phyloP scores from a whole-genome alignment of 2,888 invertebrate species.

The Metopia argyrocephala region DNA sequence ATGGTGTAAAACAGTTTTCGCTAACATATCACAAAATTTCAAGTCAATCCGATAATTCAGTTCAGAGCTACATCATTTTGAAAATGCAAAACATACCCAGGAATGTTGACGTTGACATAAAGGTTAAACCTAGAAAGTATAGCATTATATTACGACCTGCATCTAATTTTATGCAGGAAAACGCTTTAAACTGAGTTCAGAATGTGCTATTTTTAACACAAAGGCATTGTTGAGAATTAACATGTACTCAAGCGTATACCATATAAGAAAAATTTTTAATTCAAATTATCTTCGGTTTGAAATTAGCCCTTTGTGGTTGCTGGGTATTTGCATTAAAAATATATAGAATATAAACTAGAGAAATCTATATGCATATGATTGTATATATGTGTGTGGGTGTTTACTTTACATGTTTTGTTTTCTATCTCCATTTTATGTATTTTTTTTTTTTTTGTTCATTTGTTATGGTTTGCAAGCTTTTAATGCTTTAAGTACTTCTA shows the following conservation, averaged over 20 bases:
- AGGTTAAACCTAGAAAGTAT: neutral
- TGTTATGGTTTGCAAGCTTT: conserved; percentile 39
- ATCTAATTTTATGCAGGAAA: too few relatives aligned
- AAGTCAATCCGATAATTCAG: conserved; percentile 1
- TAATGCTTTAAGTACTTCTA: conserved; percentile 51
- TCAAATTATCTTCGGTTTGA: neutral
- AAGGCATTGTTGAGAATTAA: too few relatives aligned
- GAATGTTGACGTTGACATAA: neutral
- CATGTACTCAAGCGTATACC: too few relatives aligned
- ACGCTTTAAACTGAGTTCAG: too few relatives aligned
- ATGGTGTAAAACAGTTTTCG: conserved; percentile 5
- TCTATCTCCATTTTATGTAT: neutral
- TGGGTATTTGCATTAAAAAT: conserved; percentile 22
- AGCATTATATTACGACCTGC: too few relatives aligned
- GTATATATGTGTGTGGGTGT: neutral
- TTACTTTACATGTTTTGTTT: too few relatives aligned
- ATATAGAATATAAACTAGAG: neutral
- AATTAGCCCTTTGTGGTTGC: neutral
- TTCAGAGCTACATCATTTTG: conserved; percentile 3
- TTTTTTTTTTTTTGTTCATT: neutral
- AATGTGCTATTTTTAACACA: too few relatives aligned
- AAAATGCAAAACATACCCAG: conserved; percentile 13
- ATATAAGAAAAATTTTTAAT: too few relatives aligned
- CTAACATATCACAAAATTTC: too few relatives aligned
- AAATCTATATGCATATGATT: neutral